phyloP scores from a whole-genome alignment of 2,797 vertebrate species.

The Anguilla marmorata region DNA sequence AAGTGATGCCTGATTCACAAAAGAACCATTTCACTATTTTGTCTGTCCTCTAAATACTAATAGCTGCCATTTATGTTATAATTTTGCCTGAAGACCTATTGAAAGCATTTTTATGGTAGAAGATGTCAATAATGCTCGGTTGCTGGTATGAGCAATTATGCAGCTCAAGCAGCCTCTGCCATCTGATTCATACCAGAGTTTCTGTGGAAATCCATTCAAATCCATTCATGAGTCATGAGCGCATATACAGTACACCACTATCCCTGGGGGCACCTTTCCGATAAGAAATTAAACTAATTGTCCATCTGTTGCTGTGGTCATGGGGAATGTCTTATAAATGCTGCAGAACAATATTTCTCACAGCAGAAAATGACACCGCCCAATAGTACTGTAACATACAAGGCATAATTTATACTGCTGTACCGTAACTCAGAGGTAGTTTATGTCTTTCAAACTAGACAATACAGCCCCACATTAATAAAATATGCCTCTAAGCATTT shows the following conservation, averaged over 20 bases:
- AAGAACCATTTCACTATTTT: constrained; percentile 20
- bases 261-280: not conserved
- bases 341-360: not conserved
- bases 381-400: not conserved
- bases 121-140: constrained; percentile 53
- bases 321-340: not conserved
- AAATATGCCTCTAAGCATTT: not conserved
- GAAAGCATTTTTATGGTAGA: constrained; percentile 44
- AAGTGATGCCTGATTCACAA: not conserved
- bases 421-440: not conserved
- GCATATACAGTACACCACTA: not conserved
- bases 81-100: constrained; percentile 29
- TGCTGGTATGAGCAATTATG: constrained; percentile 51
- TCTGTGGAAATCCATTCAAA: constrained; percentile 36
- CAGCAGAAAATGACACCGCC: not conserved
- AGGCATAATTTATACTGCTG: not conserved
- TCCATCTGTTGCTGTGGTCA: not conserved
- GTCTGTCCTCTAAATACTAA: not conserved
- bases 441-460: not conserved
- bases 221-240: constrained; percentile 49
- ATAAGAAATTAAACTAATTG: constrained; percentile 21
- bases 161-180: constrained; percentile 33
- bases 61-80: constrained; percentile 28
- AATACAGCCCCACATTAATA: not conserved
- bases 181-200: constrained; percentile 43